Conservation (phyloP, 2,113 vertebrate genomes). For the Carollia perspicillata region DNA sequence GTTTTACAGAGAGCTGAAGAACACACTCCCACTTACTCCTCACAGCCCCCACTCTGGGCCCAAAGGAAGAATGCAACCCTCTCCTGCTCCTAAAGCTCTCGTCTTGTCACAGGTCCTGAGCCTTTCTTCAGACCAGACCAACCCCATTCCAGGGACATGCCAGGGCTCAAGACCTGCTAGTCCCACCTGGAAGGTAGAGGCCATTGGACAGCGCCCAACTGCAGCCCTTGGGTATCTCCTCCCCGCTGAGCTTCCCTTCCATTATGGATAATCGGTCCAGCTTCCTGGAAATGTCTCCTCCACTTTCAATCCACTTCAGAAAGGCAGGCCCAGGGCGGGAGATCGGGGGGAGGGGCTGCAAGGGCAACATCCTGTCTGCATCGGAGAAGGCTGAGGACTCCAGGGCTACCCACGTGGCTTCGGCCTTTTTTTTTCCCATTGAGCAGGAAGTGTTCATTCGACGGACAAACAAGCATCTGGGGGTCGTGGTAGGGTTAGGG, state of each 20-base stretch:
- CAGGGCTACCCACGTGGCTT: conserved; percentile 7
- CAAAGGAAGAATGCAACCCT: not conserved
- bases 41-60: not conserved
- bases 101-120: not conserved
- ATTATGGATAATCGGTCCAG: not conserved
- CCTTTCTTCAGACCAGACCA: not conserved
- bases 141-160: not conserved
- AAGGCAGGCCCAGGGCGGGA: conserved; percentile 10
- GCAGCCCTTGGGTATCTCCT: not conserved
- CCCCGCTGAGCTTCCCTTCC: not conserved
- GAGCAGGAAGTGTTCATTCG: conserved; percentile 64
- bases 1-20: not conserved
- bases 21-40: not conserved
- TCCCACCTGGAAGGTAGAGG: not conserved
- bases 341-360: conserved; percentile 19
- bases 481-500: conserved; percentile 67
- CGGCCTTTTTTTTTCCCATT: not conserved
- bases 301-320: conserved; percentile 46
- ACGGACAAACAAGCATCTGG: conserved; percentile 56
- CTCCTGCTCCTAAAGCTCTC: not conserved
- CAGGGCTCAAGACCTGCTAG: not conserved
- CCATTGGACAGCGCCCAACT: not conserved
- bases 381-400: not conserved
- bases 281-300: conserved; percentile 56
- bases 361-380: conserved; percentile 58